These are phyloP conservation scores for Sinosuthora webbiana DNA, from an alignment of 2,113 vertebrate genomes.

Conservation along the genomic window DNA sequence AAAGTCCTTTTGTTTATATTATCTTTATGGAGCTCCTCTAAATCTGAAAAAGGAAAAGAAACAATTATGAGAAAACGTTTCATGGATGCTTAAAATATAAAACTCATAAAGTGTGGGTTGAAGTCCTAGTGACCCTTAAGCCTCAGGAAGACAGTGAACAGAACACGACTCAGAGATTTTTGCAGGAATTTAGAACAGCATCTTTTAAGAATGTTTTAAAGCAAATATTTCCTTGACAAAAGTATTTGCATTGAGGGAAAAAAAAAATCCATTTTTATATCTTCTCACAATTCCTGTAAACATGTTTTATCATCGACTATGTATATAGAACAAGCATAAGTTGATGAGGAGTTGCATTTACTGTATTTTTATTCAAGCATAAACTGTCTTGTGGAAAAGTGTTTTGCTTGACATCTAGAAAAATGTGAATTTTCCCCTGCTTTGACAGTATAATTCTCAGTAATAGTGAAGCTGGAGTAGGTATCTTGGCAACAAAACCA, in stretches of 20 bases:
- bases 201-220: neutral
- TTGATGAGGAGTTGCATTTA: neutral
- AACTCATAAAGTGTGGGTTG: neutral
- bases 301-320: neutral
- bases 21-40: neutral
- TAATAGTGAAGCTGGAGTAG: neutral
- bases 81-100: neutral
- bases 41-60: neutral
- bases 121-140: neutral
- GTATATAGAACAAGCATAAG: neutral
- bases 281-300: neutral
- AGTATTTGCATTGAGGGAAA: neutral
- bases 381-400: neutral
- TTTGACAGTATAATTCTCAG: conserved; percentile 38
- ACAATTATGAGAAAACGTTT: neutral
- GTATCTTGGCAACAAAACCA: conserved; percentile 39
- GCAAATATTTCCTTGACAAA: neutral
- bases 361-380: neutral
- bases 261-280: neutral
- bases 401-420: neutral
- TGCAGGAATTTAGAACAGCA: neutral
- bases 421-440: neutral
- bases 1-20: neutral
- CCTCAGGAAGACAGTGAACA: neutral
- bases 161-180: neutral